phyloP scores from a whole-genome alignment of 2,888 invertebrate species.

The Cheilosia urbana region DNA sequence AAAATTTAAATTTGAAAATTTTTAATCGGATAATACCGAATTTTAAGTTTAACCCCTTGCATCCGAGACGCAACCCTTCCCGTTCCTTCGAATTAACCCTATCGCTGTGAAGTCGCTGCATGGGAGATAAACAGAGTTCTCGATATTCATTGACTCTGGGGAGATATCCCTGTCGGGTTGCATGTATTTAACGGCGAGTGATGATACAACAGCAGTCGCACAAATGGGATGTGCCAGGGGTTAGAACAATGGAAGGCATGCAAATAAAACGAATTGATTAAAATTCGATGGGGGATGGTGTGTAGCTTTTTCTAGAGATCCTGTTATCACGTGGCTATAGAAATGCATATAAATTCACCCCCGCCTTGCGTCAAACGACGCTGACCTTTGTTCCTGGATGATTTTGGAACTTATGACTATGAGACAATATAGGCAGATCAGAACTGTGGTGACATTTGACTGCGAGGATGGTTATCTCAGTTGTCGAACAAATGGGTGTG shows the following conservation, averaged over 20 bases:
- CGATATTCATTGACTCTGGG: slow-evolving; percentile 62
- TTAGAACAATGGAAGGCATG: slow-evolving; percentile 73
- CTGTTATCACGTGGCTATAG: slow-evolving; percentile 47
- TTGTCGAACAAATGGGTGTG: slow-evolving; percentile 30
- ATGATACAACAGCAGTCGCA: slow-evolving; percentile 6
- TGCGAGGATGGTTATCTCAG: slow-evolving; percentile 36
- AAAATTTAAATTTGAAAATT: slow-evolving; percentile 71
- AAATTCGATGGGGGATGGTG: slow-evolving; percentile 80
- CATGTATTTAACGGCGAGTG: slow-evolving; percentile 33
- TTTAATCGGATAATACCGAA: slow-evolving; percentile 64
- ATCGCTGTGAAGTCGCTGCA: slow-evolving; percentile 25
- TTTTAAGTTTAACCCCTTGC: slow-evolving; percentile 61
- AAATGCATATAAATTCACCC: slow-evolving; percentile 32
- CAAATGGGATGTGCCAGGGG: slow-evolving; percentile 28
- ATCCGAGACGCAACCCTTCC: slow-evolving; percentile 42
- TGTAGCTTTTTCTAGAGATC: slow-evolving; percentile 6
- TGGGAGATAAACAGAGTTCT: slow-evolving; percentile 41
- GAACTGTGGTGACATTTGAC: slow-evolving; percentile 57
- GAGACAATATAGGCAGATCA: slow-evolving; percentile 10
- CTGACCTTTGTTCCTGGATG: slow-evolving; percentile 39
- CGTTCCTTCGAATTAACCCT: slow-evolving; percentile 46
- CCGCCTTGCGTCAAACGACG: background rate
- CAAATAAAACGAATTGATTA: slow-evolving; percentile 82
- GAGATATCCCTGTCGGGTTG: slow-evolving; percentile 24
- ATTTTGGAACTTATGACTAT: slow-evolving; percentile 6